Evolutionary conservation across 2,797 vertebrate genomes (phyloP).

Genomic region (Aldrovandia affinis): DNA sequence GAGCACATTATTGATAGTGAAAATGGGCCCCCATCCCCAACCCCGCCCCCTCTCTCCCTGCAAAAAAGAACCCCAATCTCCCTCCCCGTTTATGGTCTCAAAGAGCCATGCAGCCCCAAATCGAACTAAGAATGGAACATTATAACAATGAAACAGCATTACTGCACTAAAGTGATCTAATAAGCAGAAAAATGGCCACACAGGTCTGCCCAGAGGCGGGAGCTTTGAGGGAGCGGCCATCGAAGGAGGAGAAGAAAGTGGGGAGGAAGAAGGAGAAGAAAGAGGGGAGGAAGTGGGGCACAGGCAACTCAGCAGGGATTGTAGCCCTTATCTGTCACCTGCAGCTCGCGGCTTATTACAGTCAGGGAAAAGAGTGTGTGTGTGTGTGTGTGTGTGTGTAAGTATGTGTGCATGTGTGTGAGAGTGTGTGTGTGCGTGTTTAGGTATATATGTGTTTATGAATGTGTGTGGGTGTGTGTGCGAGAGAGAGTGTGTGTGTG

Average conservation of each 20-base stretch:
- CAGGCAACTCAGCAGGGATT: slow-evolving; percentile 65
- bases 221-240: slow-evolving; percentile 38
- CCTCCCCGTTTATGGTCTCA: slow-evolving; percentile 31
- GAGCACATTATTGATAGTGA: slow-evolving; percentile 45
- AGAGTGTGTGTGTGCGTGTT: background rate
- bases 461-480: background rate
- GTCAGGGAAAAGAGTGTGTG: slow-evolving; percentile 29
- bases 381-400: background rate
- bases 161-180: slow-evolving; percentile 27
- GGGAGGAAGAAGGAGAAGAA: slow-evolving; percentile 31
- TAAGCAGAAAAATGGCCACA: slow-evolving; percentile 34
- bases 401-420: background rate
- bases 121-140: slow-evolving; percentile 48
- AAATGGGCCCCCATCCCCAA: slow-evolving; percentile 17
- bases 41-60: too few relatives aligned
- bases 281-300: slow-evolving; percentile 46
- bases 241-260: slow-evolving; percentile 38
- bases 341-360: slow-evolving; percentile 74
- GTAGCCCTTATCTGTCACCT: slow-evolving; percentile 74
- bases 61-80: background rate
- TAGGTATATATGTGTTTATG: background rate
- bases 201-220: slow-evolving; percentile 26
- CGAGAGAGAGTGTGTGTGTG: background rate
- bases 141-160: slow-evolving; percentile 12
- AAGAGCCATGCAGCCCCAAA: slow-evolving; percentile 43